Conservation (phyloP, 1,140 invertebrate species). For the Ips typographus region DNA sequence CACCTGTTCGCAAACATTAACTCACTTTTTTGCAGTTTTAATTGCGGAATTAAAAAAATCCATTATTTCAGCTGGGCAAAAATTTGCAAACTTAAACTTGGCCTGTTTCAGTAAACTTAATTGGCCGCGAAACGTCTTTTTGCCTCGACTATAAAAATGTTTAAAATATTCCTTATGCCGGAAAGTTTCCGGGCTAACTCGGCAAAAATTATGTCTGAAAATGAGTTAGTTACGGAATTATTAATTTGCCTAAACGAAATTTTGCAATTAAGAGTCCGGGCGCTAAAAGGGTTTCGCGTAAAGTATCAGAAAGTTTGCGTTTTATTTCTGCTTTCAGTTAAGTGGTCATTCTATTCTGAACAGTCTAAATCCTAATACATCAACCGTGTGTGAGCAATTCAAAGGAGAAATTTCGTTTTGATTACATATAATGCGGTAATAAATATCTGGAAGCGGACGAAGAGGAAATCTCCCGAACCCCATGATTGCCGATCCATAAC, state of each 20-base stretch:
- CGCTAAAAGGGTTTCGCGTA: constrained; percentile 4
- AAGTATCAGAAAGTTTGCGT: constrained; percentile 4
- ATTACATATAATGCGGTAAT: too few species aligned
- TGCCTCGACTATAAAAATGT: constrained; percentile 4
- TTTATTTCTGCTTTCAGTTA: too few species aligned
- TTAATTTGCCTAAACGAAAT: constrained; percentile 23
- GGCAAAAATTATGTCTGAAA: constrained; percentile 21
- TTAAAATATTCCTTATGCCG: constrained; percentile 3
- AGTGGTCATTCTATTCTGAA: too few species aligned
- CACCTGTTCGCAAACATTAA: too few species aligned
- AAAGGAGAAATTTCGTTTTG: too few species aligned
- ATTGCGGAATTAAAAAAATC: too few species aligned
- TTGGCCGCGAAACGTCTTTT: background rate
- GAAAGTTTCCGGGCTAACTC: constrained; percentile 14
- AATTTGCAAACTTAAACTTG: background rate
- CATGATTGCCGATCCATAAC: background rate
- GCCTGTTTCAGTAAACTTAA: constrained; percentile 3
- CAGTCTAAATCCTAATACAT: too few species aligned
- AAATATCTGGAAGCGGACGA: too few species aligned
- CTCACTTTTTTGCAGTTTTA: too few species aligned
- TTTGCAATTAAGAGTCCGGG: constrained; percentile 13
- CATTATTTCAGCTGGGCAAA: background rate
- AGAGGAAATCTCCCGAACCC: background rate
- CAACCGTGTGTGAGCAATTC: too few species aligned
- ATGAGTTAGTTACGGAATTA: constrained; percentile 25